These are phyloP conservation scores for Neoscelio sp. DNA, from an alignment of 2,888 invertebrate genomes.

Conservation along the genomic window DNA sequence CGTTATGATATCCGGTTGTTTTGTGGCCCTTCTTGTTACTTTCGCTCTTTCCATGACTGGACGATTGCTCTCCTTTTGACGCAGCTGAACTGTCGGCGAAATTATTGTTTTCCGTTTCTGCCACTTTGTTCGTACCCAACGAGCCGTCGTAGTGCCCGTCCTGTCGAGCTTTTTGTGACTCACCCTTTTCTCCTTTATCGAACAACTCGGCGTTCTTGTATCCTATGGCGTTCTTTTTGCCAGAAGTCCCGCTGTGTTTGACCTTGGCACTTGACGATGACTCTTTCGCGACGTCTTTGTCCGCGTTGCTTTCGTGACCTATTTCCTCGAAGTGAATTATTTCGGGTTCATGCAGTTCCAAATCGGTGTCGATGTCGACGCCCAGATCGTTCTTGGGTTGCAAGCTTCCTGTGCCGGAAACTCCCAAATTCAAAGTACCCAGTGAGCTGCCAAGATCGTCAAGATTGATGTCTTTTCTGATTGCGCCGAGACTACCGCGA, in stretches of 20 bases:
- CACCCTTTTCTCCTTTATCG: conserved; percentile 75
- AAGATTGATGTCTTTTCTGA: conserved; percentile 52
- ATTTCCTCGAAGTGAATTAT: conserved; percentile 26
- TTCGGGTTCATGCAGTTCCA: conserved; percentile 15
- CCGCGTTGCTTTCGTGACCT: conserved; percentile 33
- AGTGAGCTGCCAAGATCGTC: conserved; percentile 26
- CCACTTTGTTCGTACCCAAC: conserved; percentile 79
- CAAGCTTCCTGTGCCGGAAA: conserved; percentile 35
- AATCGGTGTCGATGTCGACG: conserved; percentile 10
- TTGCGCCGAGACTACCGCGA: conserved; percentile 47
- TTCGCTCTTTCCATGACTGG: conserved; percentile 85
- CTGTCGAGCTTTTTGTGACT: conserved; percentile 67
- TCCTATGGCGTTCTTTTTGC: conserved; percentile 73
- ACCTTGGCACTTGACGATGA: conserved; percentile 69
- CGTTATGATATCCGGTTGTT: conserved; percentile 89
- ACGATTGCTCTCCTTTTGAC: conserved; percentile 85
- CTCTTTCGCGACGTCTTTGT: conserved; percentile 64
- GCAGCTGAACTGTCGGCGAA: conserved; percentile 84
- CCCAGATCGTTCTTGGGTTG: conserved; percentile 6
- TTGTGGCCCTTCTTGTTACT: conserved; percentile 88
- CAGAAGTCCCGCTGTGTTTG: conserved; percentile 69
- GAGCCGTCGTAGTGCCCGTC: conserved; percentile 80
- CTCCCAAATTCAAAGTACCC: conserved; percentile 38
- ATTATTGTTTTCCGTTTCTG: conserved; percentile 79
- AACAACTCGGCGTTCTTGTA: conserved; percentile 74